A percentile compares a stretch with the other conserved stretches of the same genome.
These are phyloP conservation scores for Schizothorax lantsangensis DNA, from an alignment of 2,797 vertebrate genomes.

Conservation along the genomic window DNA sequence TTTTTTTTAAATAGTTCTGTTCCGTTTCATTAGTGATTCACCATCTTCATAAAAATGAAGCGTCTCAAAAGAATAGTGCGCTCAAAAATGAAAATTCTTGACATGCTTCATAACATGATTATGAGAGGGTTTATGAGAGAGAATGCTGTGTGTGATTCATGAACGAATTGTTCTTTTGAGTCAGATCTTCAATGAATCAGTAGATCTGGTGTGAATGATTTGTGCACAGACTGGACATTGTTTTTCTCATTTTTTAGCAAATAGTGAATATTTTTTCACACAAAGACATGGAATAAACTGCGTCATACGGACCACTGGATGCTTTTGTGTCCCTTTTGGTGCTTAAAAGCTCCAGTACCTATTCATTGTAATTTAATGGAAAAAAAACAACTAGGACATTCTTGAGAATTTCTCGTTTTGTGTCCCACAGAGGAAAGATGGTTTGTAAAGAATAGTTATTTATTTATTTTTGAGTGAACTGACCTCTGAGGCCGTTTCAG, in stretches of 20 bases:
- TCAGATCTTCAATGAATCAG: neutral
- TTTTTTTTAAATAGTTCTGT: neutral
- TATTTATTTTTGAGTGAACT: neutral
- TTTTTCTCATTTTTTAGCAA: neutral
- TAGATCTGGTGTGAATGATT: neutral
- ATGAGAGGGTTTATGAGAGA: neutral
- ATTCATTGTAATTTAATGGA: neutral
- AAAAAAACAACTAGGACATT: neutral
- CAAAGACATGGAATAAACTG: neutral
- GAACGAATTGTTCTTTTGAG: neutral
- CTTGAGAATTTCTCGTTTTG: neutral
- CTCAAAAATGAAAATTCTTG: neutral
- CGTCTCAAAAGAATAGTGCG: neutral
- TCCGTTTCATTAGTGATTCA: neutral
- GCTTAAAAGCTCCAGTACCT: neutral
- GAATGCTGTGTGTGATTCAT: too few species aligned
- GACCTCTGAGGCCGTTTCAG: constrained; percentile 1
- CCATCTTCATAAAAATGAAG: neutral
- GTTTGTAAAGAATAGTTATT: neutral
- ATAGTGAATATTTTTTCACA: neutral
- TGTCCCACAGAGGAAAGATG: neutral
- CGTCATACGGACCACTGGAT: neutral
- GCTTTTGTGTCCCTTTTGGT: neutral
- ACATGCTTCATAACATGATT: neutral
- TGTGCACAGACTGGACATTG: neutral